Conservation (phyloP, 2,888 invertebrate species). For the Apotomis betuletana region DNA sequence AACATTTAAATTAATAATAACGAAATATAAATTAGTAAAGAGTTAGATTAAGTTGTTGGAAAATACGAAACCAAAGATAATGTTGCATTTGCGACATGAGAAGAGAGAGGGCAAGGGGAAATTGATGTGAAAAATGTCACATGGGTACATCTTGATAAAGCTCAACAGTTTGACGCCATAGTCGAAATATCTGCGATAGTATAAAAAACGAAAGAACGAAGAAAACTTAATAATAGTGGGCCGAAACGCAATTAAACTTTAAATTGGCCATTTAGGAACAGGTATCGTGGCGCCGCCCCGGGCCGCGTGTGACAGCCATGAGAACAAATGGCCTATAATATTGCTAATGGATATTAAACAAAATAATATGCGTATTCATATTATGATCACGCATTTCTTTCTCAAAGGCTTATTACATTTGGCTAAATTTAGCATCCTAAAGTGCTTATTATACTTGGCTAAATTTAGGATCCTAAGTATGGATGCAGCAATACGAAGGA, state of each 20-base stretch:
- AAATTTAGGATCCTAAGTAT: too few species aligned
- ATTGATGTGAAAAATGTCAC: background rate
- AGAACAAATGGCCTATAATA: background rate
- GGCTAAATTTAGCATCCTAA: too few species aligned
- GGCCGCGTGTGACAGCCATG: background rate
- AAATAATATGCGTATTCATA: background rate
- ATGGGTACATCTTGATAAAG: background rate
- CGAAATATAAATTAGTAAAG: too few species aligned
- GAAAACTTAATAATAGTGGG: constrained; percentile 1
- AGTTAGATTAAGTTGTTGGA: too few species aligned
- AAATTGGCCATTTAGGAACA: constrained; percentile 13
- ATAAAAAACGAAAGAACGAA: constrained; percentile 1
- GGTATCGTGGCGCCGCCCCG: constrained; percentile 4
- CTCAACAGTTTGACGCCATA: background rate
- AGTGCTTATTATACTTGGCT: too few species aligned
- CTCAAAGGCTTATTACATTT: too few species aligned
- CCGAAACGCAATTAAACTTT: background rate
- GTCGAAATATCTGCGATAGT: background rate
- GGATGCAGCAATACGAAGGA: too few species aligned
- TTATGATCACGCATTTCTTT: background rate
- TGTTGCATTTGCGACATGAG: background rate
- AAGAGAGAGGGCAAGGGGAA: background rate
- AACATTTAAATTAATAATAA: too few species aligned
- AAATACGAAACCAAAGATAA: too few species aligned
- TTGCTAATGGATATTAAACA: background rate